Conservation (phyloP, 2,888 invertebrate genomes). For the Mimas tiliae region DNA sequence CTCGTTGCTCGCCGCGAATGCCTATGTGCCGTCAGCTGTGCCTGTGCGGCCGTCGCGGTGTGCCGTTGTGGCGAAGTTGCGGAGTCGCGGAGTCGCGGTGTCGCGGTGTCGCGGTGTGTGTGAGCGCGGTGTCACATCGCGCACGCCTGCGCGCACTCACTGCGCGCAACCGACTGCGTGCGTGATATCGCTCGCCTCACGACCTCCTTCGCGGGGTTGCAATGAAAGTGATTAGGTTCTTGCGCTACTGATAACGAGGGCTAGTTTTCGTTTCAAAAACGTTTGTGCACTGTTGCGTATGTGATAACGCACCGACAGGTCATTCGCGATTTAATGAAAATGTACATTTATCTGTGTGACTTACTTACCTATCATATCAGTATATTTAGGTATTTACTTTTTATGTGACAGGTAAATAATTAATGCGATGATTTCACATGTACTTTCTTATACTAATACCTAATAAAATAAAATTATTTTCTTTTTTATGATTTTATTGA, state of each 20-base stretch:
- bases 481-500: too few species aligned
- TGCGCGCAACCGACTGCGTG: conserved; percentile 64
- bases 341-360: neutral
- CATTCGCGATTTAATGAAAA: conserved; percentile 20
- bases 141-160: conserved; percentile 64
- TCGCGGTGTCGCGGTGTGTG: conserved; percentile 41
- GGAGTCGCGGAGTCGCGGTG: conserved; percentile 46
- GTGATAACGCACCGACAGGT: conserved; percentile 16
- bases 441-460: neutral
- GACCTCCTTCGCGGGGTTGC: conserved; percentile 78
- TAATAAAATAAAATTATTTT: neutral
- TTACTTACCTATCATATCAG: conserved; percentile 24
- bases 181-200: conserved; percentile 63
- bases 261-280: conserved; percentile 54
- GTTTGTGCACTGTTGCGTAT: conserved; percentile 32
- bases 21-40: neutral
- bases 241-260: conserved; percentile 79
- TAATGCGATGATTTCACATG: neutral
- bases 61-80: conserved; percentile 2
- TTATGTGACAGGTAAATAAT: conserved; percentile 10
- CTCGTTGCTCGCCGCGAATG: neutral
- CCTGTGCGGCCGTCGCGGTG: neutral
- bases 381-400: neutral
- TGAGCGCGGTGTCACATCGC: conserved; percentile 48
- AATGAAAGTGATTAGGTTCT: conserved; percentile 80